phyloP scores from a whole-genome alignment of 2,888 invertebrate genomes.

The Colletes collaris region DNA sequence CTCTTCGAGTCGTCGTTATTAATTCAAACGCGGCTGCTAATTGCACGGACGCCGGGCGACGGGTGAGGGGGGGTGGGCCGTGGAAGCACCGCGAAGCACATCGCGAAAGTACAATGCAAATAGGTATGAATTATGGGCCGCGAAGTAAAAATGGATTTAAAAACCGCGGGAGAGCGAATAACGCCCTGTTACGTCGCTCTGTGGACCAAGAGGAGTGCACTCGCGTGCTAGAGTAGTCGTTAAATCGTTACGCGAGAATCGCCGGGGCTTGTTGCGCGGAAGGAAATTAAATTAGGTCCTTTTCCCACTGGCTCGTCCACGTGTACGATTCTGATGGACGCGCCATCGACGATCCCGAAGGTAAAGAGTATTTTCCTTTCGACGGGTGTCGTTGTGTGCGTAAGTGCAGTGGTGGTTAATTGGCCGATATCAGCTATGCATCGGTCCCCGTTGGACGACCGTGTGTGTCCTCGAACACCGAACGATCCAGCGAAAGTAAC shows the following conservation, averaged over 20 bases:
- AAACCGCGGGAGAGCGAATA: conserved; percentile 13
- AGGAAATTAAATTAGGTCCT: conserved; percentile 4
- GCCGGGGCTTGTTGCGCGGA: not conserved
- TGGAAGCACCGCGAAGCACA: not conserved
- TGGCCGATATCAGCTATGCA: not conserved
- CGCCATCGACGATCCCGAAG: not conserved
- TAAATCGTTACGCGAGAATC: conserved; percentile 17
- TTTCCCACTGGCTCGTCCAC: conserved; percentile 4
- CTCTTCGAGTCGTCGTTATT: conserved; percentile 17
- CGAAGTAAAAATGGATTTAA: conserved; percentile 22
- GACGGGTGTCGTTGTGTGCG: not conserved
- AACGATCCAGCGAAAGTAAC: too few species aligned
- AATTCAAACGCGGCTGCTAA: conserved; percentile 20
- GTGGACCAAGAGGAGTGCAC: conserved; percentile 17
- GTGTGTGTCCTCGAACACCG: too few species aligned
- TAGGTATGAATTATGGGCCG: conserved; percentile 17
- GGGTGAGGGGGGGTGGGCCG: not conserved
- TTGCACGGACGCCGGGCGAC: not conserved
- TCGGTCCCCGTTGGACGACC: too few species aligned
- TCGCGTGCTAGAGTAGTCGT: conserved; percentile 19
- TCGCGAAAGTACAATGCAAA: conserved; percentile 17
- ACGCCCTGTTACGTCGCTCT: conserved; percentile 21
- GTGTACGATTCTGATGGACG: conserved; percentile 10
- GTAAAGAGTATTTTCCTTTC: not conserved
- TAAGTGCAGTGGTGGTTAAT: not conserved